phyloP scores from a whole-genome alignment of 2,797 vertebrate species.

The Microchirus variegatus region DNA sequence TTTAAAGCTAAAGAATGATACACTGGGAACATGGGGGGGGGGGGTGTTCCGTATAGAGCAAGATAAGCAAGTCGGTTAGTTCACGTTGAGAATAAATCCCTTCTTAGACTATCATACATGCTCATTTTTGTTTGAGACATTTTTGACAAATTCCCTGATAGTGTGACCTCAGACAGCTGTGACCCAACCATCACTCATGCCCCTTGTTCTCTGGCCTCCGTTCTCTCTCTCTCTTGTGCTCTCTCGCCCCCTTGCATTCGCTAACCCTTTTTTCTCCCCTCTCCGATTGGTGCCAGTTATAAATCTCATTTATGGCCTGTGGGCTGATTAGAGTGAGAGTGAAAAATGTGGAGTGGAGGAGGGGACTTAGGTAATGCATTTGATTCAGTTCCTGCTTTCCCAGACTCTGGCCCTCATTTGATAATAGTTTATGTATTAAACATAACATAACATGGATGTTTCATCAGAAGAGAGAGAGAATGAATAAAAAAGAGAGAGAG shows the following conservation, averaged over 20 bases:
- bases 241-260: constrained; percentile 23
- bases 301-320: constrained; percentile 77
- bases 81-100: constrained; percentile 2
- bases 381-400: constrained; percentile 68
- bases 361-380: constrained; percentile 65
- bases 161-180: constrained; percentile 31
- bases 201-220: constrained; percentile 47
- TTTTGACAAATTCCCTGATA: constrained; percentile 5
- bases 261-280: constrained; percentile 36
- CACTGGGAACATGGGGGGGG: constrained; percentile 2
- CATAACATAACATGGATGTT: constrained; percentile 62
- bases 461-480: constrained; percentile 13
- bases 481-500: not conserved
- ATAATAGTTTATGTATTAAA: constrained; percentile 74
- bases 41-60: constrained; percentile 21
- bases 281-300: constrained; percentile 69
- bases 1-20: constrained; percentile 23
- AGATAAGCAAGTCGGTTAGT: constrained; percentile 9
- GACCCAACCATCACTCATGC: constrained; percentile 15
- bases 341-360: constrained; percentile 71
- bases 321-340: constrained; percentile 74
- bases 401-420: constrained; percentile 68
- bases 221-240: constrained; percentile 37
- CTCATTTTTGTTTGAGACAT: constrained; percentile 1
- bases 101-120: not conserved